phyloP scores from a whole-genome alignment of 1,140 invertebrate species.

The Drosophila watanabei region DNA sequence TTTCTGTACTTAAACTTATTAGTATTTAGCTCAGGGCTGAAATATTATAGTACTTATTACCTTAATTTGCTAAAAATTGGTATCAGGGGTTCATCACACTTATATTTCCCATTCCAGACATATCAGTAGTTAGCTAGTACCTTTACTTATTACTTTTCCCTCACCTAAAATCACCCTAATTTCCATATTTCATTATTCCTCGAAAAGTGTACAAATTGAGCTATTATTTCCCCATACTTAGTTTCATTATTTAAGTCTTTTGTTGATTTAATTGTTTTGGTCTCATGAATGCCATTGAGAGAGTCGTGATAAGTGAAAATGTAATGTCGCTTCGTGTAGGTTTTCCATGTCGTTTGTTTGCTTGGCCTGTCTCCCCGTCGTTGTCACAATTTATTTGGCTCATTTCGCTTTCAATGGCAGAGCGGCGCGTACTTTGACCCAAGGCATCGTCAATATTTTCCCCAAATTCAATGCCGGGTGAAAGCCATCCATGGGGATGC shows the following conservation, averaged over 20 bases:
- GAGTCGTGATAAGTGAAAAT: constrained; percentile 60
- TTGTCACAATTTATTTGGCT: constrained; percentile 46
- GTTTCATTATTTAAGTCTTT: constrained; percentile 28
- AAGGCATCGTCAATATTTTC: constrained; percentile 59
- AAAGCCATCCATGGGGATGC: constrained; percentile 55
- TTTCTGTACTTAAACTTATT: not conserved
- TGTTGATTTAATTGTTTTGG: constrained; percentile 18
- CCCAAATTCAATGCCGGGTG: constrained; percentile 54
- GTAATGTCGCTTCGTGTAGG: constrained; percentile 29
- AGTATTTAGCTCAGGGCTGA: no score
- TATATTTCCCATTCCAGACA: not conserved
- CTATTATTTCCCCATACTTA: constrained; percentile 54
- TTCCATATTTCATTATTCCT: constrained; percentile 15
- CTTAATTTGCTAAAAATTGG: not conserved
- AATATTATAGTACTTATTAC: not conserved
- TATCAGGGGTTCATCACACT: not conserved
- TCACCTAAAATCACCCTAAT: constrained; percentile 1
- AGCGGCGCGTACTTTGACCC: constrained; percentile 65
- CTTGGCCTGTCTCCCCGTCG: constrained; percentile 16
- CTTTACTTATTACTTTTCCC: not conserved
- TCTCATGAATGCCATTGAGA: constrained; percentile 13
- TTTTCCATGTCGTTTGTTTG: constrained; percentile 31
- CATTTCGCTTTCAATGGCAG: constrained; percentile 64
- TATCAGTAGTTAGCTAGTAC: not conserved
- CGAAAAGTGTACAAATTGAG: constrained; percentile 44